Base-by-base conservation (phyloP, 2,797 vertebrate genomes). In the Periparus ater region DNA sequence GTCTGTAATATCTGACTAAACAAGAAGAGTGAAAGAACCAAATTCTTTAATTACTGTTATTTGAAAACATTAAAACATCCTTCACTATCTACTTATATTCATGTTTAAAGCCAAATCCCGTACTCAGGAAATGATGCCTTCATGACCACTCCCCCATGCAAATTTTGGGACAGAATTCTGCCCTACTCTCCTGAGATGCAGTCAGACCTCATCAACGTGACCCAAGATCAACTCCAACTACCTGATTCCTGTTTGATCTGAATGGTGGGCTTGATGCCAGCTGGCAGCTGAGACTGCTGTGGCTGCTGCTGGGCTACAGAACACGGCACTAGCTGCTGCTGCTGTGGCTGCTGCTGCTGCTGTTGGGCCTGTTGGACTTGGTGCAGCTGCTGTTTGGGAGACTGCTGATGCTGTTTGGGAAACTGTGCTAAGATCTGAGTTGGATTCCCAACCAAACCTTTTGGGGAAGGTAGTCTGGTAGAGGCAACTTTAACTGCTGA, bases 161-260 rank as follows among this genome's bases (percentile, higher is more conserved):
- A 4, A 5, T 23, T 60, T 26, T 50, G 29, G 22, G 40, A 40
- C 62, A 66, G 74, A 82, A 71, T 48, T 57, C 47, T 42, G 57
- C 27, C 47, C 45, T 62, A 0, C 25, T 53, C 50, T 54, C 44
- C 21, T 7, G 11, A 92, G 29, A 4, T 55, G 50, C 16, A 26
- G 36, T 76, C 30, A 66, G 47, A 85, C 18, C 34, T 79, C 42
- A 61, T 4, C 29, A 63, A 20, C 38, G 91, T 8, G n/a, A 88
- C 45, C 55, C 83, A 27, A 87, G 60, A 86, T 60, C 60, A 95
- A 88, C 86, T 78, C 84, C 88, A 85, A 81, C 98, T 96, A 99
- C 99, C 99, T 70, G 99, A 99, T 97, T 99, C 99, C 76, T 99
- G 99, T 89, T 99, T 99, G 98, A 99, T 99, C 97, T 99, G 99